Percentiles rank a stretch among this genome's conserved stretches.
phyloP scores from a whole-genome alignment of 1,140 invertebrate species.

The Drosophila kurseongensis region DNA sequence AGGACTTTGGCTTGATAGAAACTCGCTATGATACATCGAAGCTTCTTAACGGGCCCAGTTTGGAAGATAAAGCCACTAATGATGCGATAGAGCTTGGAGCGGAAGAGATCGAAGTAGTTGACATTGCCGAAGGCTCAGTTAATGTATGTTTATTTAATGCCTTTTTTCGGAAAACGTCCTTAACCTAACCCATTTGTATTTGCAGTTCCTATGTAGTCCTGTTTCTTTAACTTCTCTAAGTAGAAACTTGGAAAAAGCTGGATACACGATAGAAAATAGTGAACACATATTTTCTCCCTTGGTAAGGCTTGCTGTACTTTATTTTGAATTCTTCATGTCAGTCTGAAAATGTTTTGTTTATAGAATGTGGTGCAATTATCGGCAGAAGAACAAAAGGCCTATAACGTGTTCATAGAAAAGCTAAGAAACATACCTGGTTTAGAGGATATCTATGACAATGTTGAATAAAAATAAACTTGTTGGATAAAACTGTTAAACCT shows the following conservation, averaged over 20 bases:
- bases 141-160: conserved; percentile 66
- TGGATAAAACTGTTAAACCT: too few relatives aligned
- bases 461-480: conserved; percentile 33
- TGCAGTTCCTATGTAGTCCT: conserved; percentile 62
- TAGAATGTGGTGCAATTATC: conserved; percentile 51
- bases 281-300: conserved; percentile 62
- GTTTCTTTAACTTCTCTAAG: conserved; percentile 33
- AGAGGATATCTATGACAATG: conserved; percentile 73
- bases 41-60: conserved; percentile 39
- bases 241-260: conserved; percentile 37
- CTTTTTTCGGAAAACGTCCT: neutral
- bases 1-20: conserved; percentile 86
- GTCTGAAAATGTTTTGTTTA: neutral
- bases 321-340: neutral
- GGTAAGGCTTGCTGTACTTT: conserved; percentile 22
- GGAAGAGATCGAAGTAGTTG: conserved; percentile 86
- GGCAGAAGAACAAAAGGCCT: conserved; percentile 50
- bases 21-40: conserved; percentile 71
- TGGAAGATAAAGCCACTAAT: conserved; percentile 86
- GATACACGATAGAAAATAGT: conserved; percentile 55
- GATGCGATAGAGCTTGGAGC: conserved; percentile 88
- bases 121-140: conserved; percentile 78
- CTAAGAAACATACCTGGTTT: conserved; percentile 54
- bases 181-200: neutral
- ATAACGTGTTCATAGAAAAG: conserved; percentile 56